Conservation (phyloP, 2,797 vertebrate genomes). For the Microtus agrestis region DNA sequence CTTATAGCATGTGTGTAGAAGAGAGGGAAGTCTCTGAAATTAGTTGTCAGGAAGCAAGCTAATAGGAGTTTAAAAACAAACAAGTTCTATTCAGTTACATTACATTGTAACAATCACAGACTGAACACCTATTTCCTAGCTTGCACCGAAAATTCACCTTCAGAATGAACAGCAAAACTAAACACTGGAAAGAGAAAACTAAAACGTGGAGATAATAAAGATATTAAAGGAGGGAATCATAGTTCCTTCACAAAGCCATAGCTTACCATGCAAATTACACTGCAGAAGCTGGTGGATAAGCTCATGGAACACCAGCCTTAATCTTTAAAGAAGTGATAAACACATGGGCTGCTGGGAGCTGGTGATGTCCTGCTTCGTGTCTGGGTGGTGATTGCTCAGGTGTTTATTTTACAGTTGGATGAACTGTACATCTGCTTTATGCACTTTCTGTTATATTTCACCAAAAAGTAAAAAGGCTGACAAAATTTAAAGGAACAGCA, state of each 20-base stretch:
- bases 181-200: not conserved
- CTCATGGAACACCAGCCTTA: not conserved
- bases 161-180: not conserved
- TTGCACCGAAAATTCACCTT: slow-evolving; percentile 14
- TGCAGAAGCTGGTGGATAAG: not conserved
- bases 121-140: not conserved
- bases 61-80: not conserved
- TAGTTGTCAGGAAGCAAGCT: slow-evolving; percentile 2
- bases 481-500: not conserved
- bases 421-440: slow-evolving; percentile 13
- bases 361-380: not conserved
- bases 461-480: not conserved
- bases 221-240: not conserved
- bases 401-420: not conserved
- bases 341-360: not conserved
- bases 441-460: not conserved
- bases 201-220: not conserved
- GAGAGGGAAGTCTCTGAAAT: slow-evolving; percentile 21
- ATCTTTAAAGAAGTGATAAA: not conserved
- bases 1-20: not conserved
- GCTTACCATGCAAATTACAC: not conserved
- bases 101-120: not conserved
- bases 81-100: not conserved
- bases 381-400: not conserved
- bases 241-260: not conserved